Evolutionary conservation across 1,140 invertebrate genomes (phyloP).

Genomic region (Diprion similis): DNA sequence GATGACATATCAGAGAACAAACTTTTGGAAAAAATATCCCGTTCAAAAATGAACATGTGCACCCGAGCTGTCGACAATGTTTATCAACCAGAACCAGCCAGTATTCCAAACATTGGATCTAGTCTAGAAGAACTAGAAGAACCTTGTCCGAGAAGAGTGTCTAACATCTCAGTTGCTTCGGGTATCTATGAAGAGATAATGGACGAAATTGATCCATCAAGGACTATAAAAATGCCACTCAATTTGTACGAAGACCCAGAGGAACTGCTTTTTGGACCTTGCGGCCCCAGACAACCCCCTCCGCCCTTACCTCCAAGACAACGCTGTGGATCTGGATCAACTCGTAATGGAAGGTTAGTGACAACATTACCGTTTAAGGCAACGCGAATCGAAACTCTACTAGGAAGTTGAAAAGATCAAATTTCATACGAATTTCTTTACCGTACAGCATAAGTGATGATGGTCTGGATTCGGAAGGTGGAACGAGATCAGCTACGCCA

Average conservation of each 20-base stretch:
- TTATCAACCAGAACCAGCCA: constrained; percentile 45
- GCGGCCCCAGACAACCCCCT: constrained; percentile 38
- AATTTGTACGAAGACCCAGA: constrained; percentile 47
- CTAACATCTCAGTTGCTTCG: constrained; percentile 60
- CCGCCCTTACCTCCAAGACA: constrained; percentile 57
- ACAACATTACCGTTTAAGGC: neutral
- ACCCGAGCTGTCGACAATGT: constrained; percentile 43
- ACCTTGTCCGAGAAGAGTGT: constrained; percentile 51
- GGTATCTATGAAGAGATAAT: constrained; percentile 65
- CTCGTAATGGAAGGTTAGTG: constrained; percentile 45
- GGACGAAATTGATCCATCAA: constrained; percentile 39
- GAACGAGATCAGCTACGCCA: constrained; percentile 41
- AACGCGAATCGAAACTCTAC: too few species aligned
- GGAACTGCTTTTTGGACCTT: constrained; percentile 38
- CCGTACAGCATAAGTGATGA: constrained; percentile 43
- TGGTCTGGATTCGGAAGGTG: constrained; percentile 43
- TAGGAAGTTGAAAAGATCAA: neutral
- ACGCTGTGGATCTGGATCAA: constrained; percentile 39
- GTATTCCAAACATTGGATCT: constrained; percentile 28
- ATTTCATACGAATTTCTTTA: neutral
- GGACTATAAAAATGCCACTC: constrained; percentile 30
- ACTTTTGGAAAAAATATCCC: constrained; percentile 12
- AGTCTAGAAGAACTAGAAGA: constrained; percentile 38
- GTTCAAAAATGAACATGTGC: constrained; percentile 17
- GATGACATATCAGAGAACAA: constrained; percentile 30